Evolutionary conservation across 2,113 vertebrate species (phyloP).

Genomic region (Cisticola juncidis): DNA sequence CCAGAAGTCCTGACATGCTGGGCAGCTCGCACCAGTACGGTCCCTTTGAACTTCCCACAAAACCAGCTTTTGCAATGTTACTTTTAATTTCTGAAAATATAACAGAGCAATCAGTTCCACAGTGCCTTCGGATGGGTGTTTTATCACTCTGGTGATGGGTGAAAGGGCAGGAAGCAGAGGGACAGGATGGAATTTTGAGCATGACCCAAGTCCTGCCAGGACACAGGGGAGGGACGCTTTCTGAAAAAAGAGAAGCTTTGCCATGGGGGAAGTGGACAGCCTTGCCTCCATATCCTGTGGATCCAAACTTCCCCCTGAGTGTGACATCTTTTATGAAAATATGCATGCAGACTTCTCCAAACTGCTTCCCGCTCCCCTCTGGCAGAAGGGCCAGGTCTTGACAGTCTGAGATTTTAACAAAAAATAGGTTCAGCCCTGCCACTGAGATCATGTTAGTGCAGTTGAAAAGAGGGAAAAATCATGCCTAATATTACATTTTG

Average conservation of each 20-base stretch:
- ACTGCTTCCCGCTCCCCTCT: background rate
- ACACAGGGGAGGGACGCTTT: conserved; percentile 27
- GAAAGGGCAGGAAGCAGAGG: conserved; percentile 73
- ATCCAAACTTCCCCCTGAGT: conserved; percentile 50
- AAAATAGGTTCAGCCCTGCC: background rate
- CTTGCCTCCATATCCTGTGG: conserved; percentile 57
- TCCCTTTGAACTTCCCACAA: conserved; percentile 7
- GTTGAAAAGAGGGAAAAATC: background rate
- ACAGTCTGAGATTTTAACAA: background rate
- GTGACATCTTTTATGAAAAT: conserved; percentile 52
- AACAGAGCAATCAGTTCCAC: background rate
- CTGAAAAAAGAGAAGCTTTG: conserved; percentile 48
- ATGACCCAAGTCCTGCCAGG: conserved; percentile 46
- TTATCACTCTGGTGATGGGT: conserved; percentile 49
- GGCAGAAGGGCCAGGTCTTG: background rate
- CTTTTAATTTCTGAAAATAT: conserved; percentile 39
- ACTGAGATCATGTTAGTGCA: background rate
- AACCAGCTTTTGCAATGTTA: conserved; percentile 6
- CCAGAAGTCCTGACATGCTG: background rate
- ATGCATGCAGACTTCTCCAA: conserved; percentile 32
- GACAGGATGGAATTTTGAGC: conserved; percentile 60
- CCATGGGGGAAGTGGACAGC: conserved; percentile 62
- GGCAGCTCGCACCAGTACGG: background rate
- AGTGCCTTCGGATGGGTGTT: background rate
- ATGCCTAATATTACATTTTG: background rate